phyloP scores from a whole-genome alignment of 2,888 invertebrate genomes.

The Nymphalis polychloros region DNA sequence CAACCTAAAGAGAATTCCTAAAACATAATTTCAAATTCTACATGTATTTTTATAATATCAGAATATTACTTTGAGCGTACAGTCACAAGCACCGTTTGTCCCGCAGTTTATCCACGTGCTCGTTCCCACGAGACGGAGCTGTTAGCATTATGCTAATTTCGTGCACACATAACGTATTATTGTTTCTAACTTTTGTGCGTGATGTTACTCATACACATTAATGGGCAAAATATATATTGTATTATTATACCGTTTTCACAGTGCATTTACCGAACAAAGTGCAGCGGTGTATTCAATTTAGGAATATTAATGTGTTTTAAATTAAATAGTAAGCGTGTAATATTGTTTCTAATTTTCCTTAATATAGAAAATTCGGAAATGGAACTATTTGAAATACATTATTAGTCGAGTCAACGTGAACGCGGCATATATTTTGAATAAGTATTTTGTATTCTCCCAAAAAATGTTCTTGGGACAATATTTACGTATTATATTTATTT shows the following conservation, averaged over 20 bases:
- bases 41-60: constrained; percentile 33
- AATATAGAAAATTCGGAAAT: no score
- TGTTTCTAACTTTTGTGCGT: constrained; percentile 60
- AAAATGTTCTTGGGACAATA: no score
- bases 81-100: constrained; percentile 41
- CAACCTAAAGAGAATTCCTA: background rate
- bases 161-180: constrained; percentile 60
- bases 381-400: no score
- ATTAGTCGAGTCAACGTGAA: no score
- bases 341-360: no score
- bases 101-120: constrained; percentile 70
- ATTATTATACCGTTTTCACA: constrained; percentile 42
- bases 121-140: constrained; percentile 61
- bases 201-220: constrained; percentile 43
- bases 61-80: constrained; percentile 35
- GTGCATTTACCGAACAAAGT: constrained; percentile 31
- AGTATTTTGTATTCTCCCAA: no score
- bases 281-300: constrained; percentile 7
- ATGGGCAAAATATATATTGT: constrained; percentile 23
- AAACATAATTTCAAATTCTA: constrained; percentile 10
- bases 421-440: no score
- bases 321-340: background rate
- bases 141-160: constrained; percentile 75
- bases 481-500: no score
- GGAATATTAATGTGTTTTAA: background rate